These are phyloP conservation scores for Empidonax traillii DNA, from an alignment of 2,113 vertebrate genomes.

Conservation along the genomic window DNA sequence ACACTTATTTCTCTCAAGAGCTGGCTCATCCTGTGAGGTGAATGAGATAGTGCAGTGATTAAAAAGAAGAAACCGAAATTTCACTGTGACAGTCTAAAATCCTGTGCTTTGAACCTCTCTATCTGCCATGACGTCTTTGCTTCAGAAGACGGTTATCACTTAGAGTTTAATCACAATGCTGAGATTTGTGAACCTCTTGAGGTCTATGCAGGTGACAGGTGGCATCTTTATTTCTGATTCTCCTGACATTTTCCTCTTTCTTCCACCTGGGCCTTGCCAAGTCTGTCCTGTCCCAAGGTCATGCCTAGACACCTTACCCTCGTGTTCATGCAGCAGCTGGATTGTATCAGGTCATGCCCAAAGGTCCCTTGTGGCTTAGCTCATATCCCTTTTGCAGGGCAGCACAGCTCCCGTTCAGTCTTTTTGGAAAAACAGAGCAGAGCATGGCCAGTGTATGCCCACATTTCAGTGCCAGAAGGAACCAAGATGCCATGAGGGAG, in stretches of 20 bases:
- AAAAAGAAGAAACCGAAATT: not conserved
- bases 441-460: rapidly evolving
- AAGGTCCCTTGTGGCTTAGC: not conserved
- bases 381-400: not conserved
- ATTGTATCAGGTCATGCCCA: not conserved
- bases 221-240: not conserved
- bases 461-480: not conserved
- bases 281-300: not conserved
- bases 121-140: not conserved
- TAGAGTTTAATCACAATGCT: not conserved
- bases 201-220: not conserved
- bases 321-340: not conserved
- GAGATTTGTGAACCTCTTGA: not conserved
- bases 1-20: not conserved
- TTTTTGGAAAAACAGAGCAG: not conserved
- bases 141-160: not conserved
- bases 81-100: rapidly evolving
- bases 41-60: not conserved
- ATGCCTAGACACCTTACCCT: not conserved
- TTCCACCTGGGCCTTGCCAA: not conserved
- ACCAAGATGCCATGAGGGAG: not conserved
- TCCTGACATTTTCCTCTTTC: not conserved
- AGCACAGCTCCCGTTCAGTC: not conserved
- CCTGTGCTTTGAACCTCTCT: not conserved
- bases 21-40: not conserved